These are phyloP conservation scores for Adela reaumurella DNA, from an alignment of 2,888 invertebrate genomes.

Conservation along the genomic window DNA sequence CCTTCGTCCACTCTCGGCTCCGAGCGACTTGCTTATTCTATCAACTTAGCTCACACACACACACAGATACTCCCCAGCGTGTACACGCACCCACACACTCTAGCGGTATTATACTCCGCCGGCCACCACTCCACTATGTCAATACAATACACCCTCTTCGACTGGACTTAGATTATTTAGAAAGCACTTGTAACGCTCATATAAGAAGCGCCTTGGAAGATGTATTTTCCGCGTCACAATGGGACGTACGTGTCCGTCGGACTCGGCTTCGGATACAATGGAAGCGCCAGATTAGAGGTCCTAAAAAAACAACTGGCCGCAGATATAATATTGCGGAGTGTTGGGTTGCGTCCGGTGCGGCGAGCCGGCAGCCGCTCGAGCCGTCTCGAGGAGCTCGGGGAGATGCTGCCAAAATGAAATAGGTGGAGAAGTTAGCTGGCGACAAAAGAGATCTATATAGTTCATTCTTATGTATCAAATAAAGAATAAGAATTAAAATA, in stretches of 20 bases:
- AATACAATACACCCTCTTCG: constrained; percentile 58
- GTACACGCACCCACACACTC: constrained; percentile 22
- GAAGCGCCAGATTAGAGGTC: constrained; percentile 44
- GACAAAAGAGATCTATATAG: too few relatives aligned
- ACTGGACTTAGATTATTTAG: constrained; percentile 60
- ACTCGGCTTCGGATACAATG: constrained; percentile 41
- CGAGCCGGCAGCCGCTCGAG: too few relatives aligned
- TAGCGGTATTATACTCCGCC: constrained; percentile 46
- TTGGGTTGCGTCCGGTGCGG: too few relatives aligned
- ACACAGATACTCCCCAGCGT: constrained; percentile 22
- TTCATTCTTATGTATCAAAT: too few relatives aligned
- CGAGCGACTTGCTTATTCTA: constrained; percentile 57
- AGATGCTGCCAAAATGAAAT: too few relatives aligned
- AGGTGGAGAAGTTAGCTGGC: too few relatives aligned
- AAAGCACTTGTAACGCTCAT: constrained; percentile 60
- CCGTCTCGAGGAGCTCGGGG: too few relatives aligned
- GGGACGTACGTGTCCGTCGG: constrained; percentile 50
- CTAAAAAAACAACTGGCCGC: constrained; percentile 52
- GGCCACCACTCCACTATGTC: constrained; percentile 57
- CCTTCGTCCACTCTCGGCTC: constrained; percentile 18
- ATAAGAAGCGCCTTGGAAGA: constrained; percentile 54
- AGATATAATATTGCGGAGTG: constrained; percentile 31
- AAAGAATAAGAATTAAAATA: too few relatives aligned
- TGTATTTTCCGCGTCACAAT: constrained; percentile 50
- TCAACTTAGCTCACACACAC: constrained; percentile 48